Base-by-base conservation (phyloP, 2,113 vertebrate species). In the Mandrillus leucophaeus region DNA sequence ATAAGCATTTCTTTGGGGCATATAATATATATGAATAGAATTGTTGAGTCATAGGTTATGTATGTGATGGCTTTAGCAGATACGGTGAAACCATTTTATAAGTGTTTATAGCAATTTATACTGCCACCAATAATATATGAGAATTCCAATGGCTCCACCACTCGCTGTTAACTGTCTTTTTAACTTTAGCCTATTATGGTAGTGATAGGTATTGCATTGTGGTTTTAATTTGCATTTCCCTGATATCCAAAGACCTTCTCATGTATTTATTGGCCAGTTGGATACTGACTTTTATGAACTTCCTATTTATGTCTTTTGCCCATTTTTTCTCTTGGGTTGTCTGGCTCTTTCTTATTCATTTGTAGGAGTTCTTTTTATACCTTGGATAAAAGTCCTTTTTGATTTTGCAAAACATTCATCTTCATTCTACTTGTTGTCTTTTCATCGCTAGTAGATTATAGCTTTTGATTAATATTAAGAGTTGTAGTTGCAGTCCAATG, bases 301-400 rank as follows among this genome's bases (percentile, higher is more conserved):
- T 91, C 90, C 45, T 81, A 12, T 86, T 75, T 48, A n/a, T 27
- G 66, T 70, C 12, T 68, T 79, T 90, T 89, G 80, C 5, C n/a
- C 43, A 52, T 35, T n/a, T 81, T 76, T 96, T 87, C 22, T 82
- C 25, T 91, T 70, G 18, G 7, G 25, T 23, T 81, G 13, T 76
- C 22, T 75, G 23, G 57, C 73, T 68, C 75, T 85, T 88, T 57
- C 61, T 90, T 78, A 55, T 64, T 66, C 45, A 89, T 81, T 83
- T 92, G 40, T 38, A 64, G 90, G 38, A 55, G 16, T 94, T 84
- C 43, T 80, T 88, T 83, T 66, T 48, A 75, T 43, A 61, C 32
- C 93, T 87, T 61, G 7, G 84, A 76, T 55, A 80, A 78, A 92
- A 94, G 79, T 79, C 64, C 27, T 79, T 75, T 96, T 73, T 88